Conservation (phyloP, 1,140 invertebrate species). For the Bombus ignitus region DNA sequence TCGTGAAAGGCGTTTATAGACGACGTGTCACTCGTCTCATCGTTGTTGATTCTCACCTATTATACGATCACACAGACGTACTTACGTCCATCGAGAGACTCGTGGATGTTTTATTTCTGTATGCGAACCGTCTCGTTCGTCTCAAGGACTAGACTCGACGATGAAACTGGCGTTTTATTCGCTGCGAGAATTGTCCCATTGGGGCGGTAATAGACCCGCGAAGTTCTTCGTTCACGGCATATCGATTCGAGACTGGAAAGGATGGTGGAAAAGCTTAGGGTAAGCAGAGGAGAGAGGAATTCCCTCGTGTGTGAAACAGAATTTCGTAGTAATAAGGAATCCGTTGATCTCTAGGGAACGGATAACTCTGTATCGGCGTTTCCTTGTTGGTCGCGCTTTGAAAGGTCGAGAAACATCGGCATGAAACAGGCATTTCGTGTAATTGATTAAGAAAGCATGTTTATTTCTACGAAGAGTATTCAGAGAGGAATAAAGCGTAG, state of each 20-base stretch:
- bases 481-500: too few species aligned
- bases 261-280: background rate
- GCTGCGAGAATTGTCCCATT: background rate
- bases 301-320: background rate
- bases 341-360: background rate
- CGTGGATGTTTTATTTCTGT: too few species aligned
- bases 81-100: background rate
- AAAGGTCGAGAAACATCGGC: too few species aligned
- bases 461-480: background rate
- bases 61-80: background rate
- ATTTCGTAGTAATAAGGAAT: conserved; percentile 35
- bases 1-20: too few species aligned
- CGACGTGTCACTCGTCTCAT: background rate
- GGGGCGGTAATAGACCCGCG: conserved; percentile 1
- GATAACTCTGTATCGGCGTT: background rate
- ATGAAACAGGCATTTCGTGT: too few species aligned
- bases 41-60: background rate
- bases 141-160: background rate
- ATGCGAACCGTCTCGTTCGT: too few species aligned
- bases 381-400: background rate
- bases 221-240: conserved; percentile 11
- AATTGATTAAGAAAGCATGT: background rate
- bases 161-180: background rate
- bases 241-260: conserved; percentile 19
- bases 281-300: background rate